Evolutionary conservation across 1,140 invertebrate species (phyloP).

Genomic region (Bombus fervidus): DNA sequence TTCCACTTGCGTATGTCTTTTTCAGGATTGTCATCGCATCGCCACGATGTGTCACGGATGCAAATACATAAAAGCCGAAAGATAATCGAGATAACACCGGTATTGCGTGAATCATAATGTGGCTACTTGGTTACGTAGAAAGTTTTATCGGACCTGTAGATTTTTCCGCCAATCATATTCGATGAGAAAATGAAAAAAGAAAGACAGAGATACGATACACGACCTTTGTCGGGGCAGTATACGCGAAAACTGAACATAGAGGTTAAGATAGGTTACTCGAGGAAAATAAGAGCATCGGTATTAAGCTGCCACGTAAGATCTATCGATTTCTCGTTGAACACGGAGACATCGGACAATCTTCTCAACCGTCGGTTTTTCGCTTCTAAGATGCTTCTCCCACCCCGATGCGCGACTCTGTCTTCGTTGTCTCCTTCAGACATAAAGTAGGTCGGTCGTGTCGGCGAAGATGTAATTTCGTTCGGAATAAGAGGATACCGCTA

Average conservation of each 20-base stretch:
- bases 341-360: neutral
- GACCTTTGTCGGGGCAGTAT: neutral
- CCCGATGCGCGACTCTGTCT: neutral
- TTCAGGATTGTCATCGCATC: too few relatives aligned
- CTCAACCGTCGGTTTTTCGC: neutral
- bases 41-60: neutral
- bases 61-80: too few relatives aligned
- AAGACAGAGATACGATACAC: neutral
- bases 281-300: neutral
- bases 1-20: neutral
- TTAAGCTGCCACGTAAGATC: slow-evolving; percentile 3
- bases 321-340: slow-evolving; percentile 9
- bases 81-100: neutral
- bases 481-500: neutral
- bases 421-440: neutral
- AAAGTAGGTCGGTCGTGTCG: slow-evolving; percentile 21
- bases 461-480: neutral
- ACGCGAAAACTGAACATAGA: neutral
- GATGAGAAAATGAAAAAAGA: neutral
- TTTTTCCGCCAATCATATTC: neutral
- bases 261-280: neutral
- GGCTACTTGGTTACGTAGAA: neutral
- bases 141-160: neutral
- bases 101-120: neutral
- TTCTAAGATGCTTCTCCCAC: neutral